Conservation (phyloP, 2,797 vertebrate genomes). For the Poeciliopsis infans region DNA sequence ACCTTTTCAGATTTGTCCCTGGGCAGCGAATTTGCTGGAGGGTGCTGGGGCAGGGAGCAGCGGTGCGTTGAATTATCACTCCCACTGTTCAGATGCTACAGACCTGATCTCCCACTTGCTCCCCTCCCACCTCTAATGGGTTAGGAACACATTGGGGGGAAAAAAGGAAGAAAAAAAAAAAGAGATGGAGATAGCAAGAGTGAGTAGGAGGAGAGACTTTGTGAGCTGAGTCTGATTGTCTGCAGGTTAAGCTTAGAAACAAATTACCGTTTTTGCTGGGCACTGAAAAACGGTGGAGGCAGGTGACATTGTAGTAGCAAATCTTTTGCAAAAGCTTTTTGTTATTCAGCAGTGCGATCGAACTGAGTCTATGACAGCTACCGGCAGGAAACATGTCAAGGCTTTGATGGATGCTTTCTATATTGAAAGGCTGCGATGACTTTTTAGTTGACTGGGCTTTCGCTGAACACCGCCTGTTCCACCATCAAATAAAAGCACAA, state of each 20-base stretch:
- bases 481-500: slow-evolving; percentile 59
- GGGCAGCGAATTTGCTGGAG: slow-evolving; percentile 78
- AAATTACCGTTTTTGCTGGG: slow-evolving; percentile 56
- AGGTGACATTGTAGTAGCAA: slow-evolving; percentile 69
- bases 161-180: neutral
- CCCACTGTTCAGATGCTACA: slow-evolving; percentile 70
- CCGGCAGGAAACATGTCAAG: slow-evolving; percentile 75
- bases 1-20: slow-evolving; percentile 81
- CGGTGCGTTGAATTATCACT: slow-evolving; percentile 78
- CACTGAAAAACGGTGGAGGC: slow-evolving; percentile 38
- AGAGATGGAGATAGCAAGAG: slow-evolving; percentile 24
- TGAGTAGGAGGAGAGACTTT: slow-evolving; percentile 19
- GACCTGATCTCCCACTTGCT: slow-evolving; percentile 67
- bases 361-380: slow-evolving; percentile 70
- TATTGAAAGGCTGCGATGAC: slow-evolving; percentile 72
- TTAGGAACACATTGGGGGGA: slow-evolving; percentile 62
- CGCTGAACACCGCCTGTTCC: slow-evolving; percentile 58
- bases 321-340: slow-evolving; percentile 69
- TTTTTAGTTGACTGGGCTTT: slow-evolving; percentile 76
- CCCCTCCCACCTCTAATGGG: slow-evolving; percentile 72
- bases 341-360: slow-evolving; percentile 67
- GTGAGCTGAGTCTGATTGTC: slow-evolving; percentile 49
- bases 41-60: slow-evolving; percentile 67
- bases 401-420: slow-evolving; percentile 72
- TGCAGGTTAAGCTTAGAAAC: slow-evolving; percentile 67